These are phyloP conservation scores for Eupithecia tripunctaria DNA, from an alignment of 2,888 invertebrate species.

Conservation along the genomic window DNA sequence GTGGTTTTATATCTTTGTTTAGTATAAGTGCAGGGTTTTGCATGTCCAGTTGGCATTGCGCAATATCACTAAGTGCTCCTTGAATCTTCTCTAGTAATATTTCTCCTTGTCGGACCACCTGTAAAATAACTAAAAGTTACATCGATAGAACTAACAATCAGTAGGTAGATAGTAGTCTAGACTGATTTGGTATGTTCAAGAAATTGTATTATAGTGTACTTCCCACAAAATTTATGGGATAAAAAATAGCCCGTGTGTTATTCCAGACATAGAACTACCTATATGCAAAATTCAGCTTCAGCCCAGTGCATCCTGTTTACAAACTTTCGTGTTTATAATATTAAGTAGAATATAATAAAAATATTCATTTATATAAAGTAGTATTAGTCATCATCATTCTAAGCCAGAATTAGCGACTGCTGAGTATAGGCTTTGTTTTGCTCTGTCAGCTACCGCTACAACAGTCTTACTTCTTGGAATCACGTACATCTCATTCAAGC, in stretches of 20 bases:
- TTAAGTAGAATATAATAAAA: too few relatives aligned
- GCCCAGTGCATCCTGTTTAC: too few relatives aligned
- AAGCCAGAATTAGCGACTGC: background rate
- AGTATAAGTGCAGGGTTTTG: conserved; percentile 86
- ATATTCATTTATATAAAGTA: background rate
- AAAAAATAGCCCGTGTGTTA: too few relatives aligned
- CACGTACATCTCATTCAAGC: background rate
- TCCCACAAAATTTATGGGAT: too few relatives aligned
- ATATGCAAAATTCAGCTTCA: too few relatives aligned
- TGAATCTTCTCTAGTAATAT: conserved; percentile 94
- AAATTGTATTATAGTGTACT: background rate
- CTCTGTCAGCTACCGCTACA: background rate
- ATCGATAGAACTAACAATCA: background rate
- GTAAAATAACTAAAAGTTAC: conserved; percentile 39
- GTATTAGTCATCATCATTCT: background rate
- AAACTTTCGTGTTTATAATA: too few relatives aligned
- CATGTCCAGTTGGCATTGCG: conserved; percentile 95
- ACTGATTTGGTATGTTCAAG: background rate
- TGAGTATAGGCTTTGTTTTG: background rate
- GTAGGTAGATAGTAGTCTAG: background rate
- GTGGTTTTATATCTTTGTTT: conserved; percentile 74
- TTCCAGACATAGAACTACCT: too few relatives aligned
- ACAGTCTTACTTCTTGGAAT: background rate
- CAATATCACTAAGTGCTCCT: conserved; percentile 95
- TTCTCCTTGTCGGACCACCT: conserved; percentile 94